Conservation (phyloP, 2,888 invertebrate genomes). For the Polydrusus tereticollis region DNA sequence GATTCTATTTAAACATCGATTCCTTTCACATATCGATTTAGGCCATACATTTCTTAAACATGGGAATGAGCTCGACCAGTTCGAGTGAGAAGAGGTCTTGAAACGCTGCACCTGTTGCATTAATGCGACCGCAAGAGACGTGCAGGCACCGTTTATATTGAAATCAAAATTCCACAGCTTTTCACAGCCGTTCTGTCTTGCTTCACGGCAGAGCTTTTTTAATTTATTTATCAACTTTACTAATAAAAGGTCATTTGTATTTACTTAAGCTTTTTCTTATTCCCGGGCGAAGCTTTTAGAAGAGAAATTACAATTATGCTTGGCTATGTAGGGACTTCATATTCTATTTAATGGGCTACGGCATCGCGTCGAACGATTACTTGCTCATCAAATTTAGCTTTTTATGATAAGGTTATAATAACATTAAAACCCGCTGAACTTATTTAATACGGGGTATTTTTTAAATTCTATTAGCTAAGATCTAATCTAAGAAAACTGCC, state of each 20-base stretch:
- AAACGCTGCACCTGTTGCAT: slow-evolving; percentile 44
- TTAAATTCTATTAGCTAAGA: no score
- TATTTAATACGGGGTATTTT: no score
- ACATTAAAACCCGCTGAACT: no score
- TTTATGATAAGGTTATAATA: no score
- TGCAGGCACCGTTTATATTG: slow-evolving; percentile 44
- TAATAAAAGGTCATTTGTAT: neutral
- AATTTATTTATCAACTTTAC: slow-evolving; percentile 12
- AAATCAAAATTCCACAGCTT: slow-evolving; percentile 41
- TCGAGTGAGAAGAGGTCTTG: slow-evolving; percentile 37
- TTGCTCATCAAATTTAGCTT: no score
- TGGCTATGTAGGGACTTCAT: no score
- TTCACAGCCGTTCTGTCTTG: slow-evolving; percentile 29
- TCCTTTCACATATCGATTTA: neutral
- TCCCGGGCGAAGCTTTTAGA: no score
- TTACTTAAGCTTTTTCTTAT: no score
- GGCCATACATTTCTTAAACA: slow-evolving; percentile 11
- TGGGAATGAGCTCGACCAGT: slow-evolving; percentile 26
- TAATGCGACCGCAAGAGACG: slow-evolving; percentile 42
- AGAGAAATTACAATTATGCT: no score
- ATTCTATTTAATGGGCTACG: no score
- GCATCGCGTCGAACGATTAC: no score
- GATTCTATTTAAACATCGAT: neutral
- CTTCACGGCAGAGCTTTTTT: slow-evolving; percentile 1
- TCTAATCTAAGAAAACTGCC: no score